Evolutionary conservation across 2,888 invertebrate species (phyloP), one percentile per base, ranked within the genome.

Genomic region (Drosophila parthenogenetica): DNA sequence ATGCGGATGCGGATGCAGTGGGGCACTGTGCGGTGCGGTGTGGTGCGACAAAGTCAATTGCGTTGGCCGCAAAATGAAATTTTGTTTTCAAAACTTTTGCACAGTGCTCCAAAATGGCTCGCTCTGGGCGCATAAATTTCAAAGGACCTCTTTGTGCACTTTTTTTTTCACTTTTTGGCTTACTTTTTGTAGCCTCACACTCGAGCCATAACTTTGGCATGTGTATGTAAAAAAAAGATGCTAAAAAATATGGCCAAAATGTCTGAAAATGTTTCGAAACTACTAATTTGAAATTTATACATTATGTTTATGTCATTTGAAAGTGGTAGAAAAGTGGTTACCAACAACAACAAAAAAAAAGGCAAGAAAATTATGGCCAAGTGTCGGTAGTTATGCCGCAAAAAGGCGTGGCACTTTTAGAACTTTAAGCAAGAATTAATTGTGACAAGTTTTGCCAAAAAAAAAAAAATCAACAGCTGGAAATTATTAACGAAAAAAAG

Each of bases 101-200:
- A 66, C 79, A 73, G 75, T 78, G 73, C 78, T 29, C 29, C 29
- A 73, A 80, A 82, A 82, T 85, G 82, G 77, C 80, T 77, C 82
- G 82, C 81, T 49, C 76, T 86, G 87, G 83, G 79, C 83, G 81
- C 83, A 83, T 86, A 83, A 86, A 80, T 82, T 85, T 85, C 53
- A 67, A 64, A 60, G 64, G 50, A 50, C 39, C 53, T 59, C 61
- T 57, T 64, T 65, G 42, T 61, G 19, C 42, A 51, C 40, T 43
- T 53, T 54, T 39, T 29, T 29, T 29, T 29, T 2, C 46, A 29
- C 46, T 43, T 53, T 54, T 39, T 32, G 22, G 39, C 29, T 16
- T 46, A 7, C 32, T 14, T 25, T 10, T 13, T 10, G 2, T 29
- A 29, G 29, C 29, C 29, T 13, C 11, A 35, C 39, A 19, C 54